Evolutionary conservation across 2,797 vertebrate species (phyloP).

Genomic region (Molossus molossus): DNA sequence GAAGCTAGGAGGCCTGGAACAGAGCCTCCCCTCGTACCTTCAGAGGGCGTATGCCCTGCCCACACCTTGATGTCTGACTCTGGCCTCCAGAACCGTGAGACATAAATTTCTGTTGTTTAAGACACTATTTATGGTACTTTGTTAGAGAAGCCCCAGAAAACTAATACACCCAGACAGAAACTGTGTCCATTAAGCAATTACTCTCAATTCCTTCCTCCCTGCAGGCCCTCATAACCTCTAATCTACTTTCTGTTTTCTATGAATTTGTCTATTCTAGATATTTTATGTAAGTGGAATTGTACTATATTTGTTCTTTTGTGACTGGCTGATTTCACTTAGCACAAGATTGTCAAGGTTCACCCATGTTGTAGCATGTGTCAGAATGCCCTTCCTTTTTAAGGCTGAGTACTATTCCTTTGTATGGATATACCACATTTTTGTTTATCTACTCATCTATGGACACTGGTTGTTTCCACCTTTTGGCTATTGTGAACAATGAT

Average conservation of each 20-base stretch:
- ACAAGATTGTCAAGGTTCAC: not conserved
- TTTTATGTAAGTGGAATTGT: not conserved
- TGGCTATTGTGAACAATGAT: too few species aligned
- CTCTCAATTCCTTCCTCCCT: not conserved
- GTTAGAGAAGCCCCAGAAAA: not conserved
- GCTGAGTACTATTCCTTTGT: not conserved
- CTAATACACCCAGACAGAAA: not conserved
- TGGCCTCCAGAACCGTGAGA: not conserved
- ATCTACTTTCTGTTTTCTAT: not conserved
- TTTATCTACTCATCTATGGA: too few species aligned
- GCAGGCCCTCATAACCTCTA: not conserved
- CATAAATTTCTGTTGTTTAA: not conserved
- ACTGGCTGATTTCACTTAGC: not conserved
- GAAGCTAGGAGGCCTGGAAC: too few species aligned
- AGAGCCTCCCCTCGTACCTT: not conserved
- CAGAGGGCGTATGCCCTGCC: not conserved
- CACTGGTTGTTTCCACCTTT: too few species aligned
- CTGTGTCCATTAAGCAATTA: not conserved
- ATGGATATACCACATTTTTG: fast-evolving
- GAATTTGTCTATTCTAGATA: too few species aligned
- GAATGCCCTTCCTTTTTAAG: not conserved
- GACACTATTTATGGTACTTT: not conserved
- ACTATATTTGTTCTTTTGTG: not conserved
- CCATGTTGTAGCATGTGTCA: not conserved
- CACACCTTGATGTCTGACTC: not conserved